Base-by-base conservation (phyloP, 2,888 invertebrate species). In the Synergus japonicus region DNA sequence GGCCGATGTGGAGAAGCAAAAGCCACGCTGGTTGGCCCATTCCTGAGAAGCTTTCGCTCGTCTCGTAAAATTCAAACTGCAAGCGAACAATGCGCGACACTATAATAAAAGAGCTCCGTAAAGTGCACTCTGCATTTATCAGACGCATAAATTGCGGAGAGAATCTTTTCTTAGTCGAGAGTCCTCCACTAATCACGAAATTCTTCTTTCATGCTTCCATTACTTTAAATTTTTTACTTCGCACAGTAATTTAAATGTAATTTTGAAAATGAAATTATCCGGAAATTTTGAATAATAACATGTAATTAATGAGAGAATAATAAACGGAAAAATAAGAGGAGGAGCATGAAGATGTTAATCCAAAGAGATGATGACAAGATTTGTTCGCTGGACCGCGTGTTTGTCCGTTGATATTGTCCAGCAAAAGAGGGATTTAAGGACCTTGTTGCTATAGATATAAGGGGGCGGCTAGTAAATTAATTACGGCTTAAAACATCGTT, bases 401-500 rank as follows among this genome's bases (percentile, higher is more conserved):
- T 9, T 3, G 4, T 60, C 46, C 12, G 60, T 22, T n/a, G 22
- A 22, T 60, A 22, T 60, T 60, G 10, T 22, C 60, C 60, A 60
- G 22, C 22, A 18, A 10, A 22, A 9, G 10, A 9, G 10, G 60
- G 22, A 60, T 60, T 60, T 22, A 60, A 22, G 12, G 22, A 22
- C 60, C 60, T 12, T 60, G 10, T 10, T 18, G 60, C 18, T 60
- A 54, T 60, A 60, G 60, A 60, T 22, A 60, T 60, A 60, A 85
- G 87, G 87, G 87, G 87, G 80, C 82, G 85, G 84, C 80, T 86
- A 89, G 89, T 90, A 91, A 91, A 91, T 91, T 91, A 91, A 91
- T 91, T 91, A 90, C 88, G 89, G 91, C 90, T 91, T 91, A 91
- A 91, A 91, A 91, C 88, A 90, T 91, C 91, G 90, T 91, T 90